A percentile compares a stretch with the other conserved stretches of the same genome.
phyloP scores from a whole-genome alignment of 2,797 vertebrate genomes.

The Psittacula derbiana region DNA sequence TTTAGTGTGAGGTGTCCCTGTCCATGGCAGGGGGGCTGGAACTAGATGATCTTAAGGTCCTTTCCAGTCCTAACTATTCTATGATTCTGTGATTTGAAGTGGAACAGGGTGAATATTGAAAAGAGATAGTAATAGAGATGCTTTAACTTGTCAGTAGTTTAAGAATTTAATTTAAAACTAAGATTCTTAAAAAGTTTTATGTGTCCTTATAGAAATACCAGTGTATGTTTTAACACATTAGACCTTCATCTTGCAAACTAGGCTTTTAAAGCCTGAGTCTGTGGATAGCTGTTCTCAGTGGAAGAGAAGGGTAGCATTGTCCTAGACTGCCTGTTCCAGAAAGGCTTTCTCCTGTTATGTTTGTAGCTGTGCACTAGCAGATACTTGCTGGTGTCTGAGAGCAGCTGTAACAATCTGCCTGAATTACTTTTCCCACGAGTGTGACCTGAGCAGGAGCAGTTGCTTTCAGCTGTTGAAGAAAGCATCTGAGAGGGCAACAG shows the following conservation, averaged over 20 bases:
- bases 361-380: neutral
- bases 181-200: neutral
- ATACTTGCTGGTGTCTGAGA: neutral
- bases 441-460: neutral
- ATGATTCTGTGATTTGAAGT: neutral
- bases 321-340: neutral
- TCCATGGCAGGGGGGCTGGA: too few species aligned
- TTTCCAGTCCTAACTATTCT: too few species aligned
- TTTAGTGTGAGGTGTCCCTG: too few species aligned
- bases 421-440: neutral
- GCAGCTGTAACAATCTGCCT: neutral
- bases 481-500: neutral
- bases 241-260: neutral
- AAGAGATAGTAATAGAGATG: neutral
- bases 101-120: neutral
- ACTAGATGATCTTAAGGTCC: too few species aligned
- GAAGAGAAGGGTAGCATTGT: neutral
- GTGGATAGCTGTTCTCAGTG: neutral
- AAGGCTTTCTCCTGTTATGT: neutral
- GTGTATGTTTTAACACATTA: neutral
- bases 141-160: neutral
- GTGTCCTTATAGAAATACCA: neutral
- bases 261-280: neutral
- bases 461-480: neutral
- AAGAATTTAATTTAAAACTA: neutral